Base-by-base conservation (phyloP, 2,113 vertebrate species). In the Calypte anna region DNA sequence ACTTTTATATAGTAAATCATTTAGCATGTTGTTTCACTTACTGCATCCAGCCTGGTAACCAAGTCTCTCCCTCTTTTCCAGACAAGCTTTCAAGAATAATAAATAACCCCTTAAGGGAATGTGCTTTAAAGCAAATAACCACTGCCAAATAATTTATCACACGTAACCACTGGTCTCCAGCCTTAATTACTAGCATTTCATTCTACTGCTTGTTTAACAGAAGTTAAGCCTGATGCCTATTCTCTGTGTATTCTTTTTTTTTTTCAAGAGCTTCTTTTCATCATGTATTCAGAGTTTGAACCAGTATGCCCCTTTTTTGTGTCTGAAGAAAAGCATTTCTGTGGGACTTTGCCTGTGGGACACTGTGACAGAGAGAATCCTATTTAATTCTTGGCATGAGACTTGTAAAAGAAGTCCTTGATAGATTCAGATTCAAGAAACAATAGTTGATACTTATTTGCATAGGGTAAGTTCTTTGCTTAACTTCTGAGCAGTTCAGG, bases 121-220 rank as follows among this genome's bases (percentile, higher is more conserved):
- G 88, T 91, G 86, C 96, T 96, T 96, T 96, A 96, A 94, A 95
- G 91, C 78, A 96, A 93, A 91, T 91, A 88, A 88, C 46, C 67
- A 96, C 72, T 94, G 91, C 82, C 95, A 86, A 94, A 95, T 96
- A 94, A 95, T 96, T 96, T 94, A 95, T 97, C 85, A 53, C n/a
- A 79, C 86, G 80, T 90, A 96, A 96, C 94, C 91, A 89, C 88
- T 68, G 38, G 79, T 93, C 74, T 96, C 78, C 28, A 44, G 91
- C 48, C 87, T 92, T 96, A 95, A 90, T 96, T 95, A 90, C 72
- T 83, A 82, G 8, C 38, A 30, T 91, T 95, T 93, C 46, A 78
- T 83, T 96, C 90, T 89, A 33, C 72, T 79, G 64, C 70, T 82
- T 14, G 14, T 55, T 38, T 92, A 89, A 54, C 61, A 83, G 63